Evolutionary conservation across 2,797 vertebrate species (phyloP).

Genomic region (Numenius phaeopus): DNA sequence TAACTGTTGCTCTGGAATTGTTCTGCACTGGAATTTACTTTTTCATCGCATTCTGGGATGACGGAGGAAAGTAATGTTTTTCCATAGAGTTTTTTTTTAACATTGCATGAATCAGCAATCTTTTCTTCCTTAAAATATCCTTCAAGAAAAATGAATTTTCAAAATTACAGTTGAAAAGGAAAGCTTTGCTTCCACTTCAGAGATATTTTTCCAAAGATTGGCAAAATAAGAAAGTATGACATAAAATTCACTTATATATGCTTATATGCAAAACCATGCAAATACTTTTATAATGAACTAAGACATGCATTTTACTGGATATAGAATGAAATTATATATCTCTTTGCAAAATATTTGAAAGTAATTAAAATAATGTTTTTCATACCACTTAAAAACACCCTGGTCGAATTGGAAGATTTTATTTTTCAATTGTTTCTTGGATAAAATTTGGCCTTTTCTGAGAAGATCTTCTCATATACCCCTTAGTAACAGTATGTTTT

Average conservation of each 20-base stretch:
- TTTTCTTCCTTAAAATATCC: neutral
- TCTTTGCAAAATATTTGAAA: neutral
- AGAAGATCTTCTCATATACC: neutral
- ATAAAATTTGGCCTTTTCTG: neutral
- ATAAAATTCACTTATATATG: too few species aligned
- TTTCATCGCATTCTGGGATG: constrained; percentile 10
- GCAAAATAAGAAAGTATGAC: too few species aligned
- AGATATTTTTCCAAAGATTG: neutral
- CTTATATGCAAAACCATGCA: too few species aligned
- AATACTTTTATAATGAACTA: too few species aligned
- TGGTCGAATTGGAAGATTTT: neutral
- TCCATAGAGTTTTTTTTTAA: neutral
- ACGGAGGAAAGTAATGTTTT: constrained; percentile 39
- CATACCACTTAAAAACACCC: neutral
- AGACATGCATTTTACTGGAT: neutral
- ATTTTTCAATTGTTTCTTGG: neutral
- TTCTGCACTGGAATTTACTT: constrained; percentile 13
- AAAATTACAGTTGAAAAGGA: neutral
- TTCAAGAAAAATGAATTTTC: neutral
- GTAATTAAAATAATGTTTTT: neutral
- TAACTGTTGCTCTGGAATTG: constrained; percentile 13
- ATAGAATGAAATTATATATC: neutral
- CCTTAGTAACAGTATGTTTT: neutral
- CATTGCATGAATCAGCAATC: constrained; percentile 1
- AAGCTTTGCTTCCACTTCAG: neutral